Evolutionary conservation across 2,113 vertebrate species (phyloP).

Genomic region (Fregata magnificens): DNA sequence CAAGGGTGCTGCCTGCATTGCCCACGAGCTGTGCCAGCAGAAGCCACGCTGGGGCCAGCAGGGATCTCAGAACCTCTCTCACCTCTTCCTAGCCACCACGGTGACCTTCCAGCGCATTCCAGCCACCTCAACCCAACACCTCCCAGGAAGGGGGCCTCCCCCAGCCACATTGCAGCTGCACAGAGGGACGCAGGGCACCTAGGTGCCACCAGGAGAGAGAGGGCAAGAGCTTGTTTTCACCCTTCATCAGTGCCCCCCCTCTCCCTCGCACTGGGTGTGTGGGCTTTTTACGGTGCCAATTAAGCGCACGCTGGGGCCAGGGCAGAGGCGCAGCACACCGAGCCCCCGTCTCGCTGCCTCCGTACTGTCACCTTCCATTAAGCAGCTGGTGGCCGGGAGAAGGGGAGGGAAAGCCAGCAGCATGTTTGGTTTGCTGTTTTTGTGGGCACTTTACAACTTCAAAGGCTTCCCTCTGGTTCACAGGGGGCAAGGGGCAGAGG

Average conservation of each 20-base stretch:
- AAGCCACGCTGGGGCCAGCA: background rate
- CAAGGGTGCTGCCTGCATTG: background rate
- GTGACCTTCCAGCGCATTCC: background rate
- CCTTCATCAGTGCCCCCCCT: background rate
- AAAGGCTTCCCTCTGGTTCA: slow-evolving; percentile 63
- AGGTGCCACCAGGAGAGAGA: rapidly evolving
- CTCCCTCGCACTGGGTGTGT: background rate
- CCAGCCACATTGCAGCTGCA: rapidly evolving
- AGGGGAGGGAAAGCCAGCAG: slow-evolving; percentile 22
- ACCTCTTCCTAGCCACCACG: background rate
- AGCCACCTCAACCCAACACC: background rate
- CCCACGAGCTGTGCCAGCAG: background rate
- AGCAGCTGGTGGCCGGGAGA: background rate
- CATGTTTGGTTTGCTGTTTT: slow-evolving; percentile 52
- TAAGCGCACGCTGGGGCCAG: background rate
- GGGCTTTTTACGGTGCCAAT: background rate
- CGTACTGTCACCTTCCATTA: slow-evolving; percentile 8
- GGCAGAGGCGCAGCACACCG: background rate
- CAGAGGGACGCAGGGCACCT: rapidly evolving
- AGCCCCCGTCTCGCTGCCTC: background rate
- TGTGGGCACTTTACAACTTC: slow-evolving; percentile 43
- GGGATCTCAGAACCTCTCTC: background rate
- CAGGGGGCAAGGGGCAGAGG: slow-evolving; percentile 61
- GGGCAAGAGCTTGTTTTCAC: background rate
- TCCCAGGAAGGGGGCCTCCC: rapidly evolving